Evolutionary conservation across 2,797 vertebrate genomes (phyloP), one percentile per base, ranked within the genome.

Genomic region (Echeneis naucrates): DNA sequence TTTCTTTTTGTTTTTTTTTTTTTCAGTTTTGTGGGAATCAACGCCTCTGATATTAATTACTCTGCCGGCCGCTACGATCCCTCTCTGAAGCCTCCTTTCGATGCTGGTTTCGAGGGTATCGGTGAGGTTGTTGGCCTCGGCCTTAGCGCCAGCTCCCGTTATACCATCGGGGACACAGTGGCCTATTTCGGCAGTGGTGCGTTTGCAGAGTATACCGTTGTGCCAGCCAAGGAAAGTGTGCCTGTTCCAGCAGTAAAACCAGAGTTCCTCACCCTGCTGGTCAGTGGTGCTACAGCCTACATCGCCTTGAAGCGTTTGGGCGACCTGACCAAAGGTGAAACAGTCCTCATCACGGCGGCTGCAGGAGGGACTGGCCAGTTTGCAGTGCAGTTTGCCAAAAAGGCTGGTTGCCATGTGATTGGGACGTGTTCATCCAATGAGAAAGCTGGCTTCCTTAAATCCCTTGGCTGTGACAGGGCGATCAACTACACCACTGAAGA

Each of bases 21-120:
- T 86, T 85, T 66, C 92, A 99, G 98, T 87, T 98, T 96, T 92
- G 93, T 96, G 69, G 97, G 97, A 83, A 94, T 98, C 91, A 98
- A 98, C 64, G 96, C 97, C n/a, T 97, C 96, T 37, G 98, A 98
- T 82, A 95, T 98, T 90, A 99, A 98, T 93, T 96, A 95, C 88
- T 94, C 96, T 0, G 96, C 97, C 0, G 97, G 97, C 56, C 95
- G 96, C 14, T 98, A 98, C 8, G 93, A 97, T 72, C 42, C 94
- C 0, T 93, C 96, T 0, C 80, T 94, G 82, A 95, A 95, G 85
- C 95, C 95, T 63, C 97, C 96, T 1, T 98, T 98, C 53, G 96
- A 96, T 11, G 72, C 89, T 33, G 97, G 97, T 5, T 98, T 99
- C 38, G 96, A 98, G 92, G 97, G 97, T 32, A 83, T 97, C 0